phyloP scores from a whole-genome alignment of 2,113 vertebrate genomes.

The Riparia riparia region DNA sequence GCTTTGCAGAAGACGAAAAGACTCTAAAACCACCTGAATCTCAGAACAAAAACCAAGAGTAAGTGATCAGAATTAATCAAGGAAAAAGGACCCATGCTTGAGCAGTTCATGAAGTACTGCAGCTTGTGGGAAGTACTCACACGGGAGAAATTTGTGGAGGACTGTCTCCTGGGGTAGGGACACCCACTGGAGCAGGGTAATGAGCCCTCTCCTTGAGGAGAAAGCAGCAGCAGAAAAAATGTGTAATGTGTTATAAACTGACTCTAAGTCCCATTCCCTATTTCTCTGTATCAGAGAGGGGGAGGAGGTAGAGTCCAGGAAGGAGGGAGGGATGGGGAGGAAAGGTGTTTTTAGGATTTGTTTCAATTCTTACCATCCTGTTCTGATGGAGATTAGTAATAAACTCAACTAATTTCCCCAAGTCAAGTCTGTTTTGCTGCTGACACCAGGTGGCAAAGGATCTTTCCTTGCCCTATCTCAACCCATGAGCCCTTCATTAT shows the following conservation, averaged over 20 bases:
- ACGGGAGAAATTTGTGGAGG: neutral
- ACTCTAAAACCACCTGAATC: too few relatives aligned
- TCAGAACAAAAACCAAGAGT: too few relatives aligned
- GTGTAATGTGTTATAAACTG: rapidly evolving
- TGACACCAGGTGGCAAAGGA: neutral
- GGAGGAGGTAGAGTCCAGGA: neutral
- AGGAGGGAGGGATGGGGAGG: neutral
- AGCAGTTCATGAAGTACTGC: neutral
- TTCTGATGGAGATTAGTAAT: neutral
- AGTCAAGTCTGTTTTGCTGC: neutral
- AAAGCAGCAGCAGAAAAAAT: neutral
- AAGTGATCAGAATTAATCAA: neutral
- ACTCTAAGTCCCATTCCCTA: neutral
- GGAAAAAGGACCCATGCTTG: neutral
- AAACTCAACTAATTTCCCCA: neutral
- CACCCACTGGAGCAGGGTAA: neutral
- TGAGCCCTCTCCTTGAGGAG: neutral
- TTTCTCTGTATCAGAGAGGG: too few relatives aligned
- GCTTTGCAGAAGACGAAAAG: too few relatives aligned
- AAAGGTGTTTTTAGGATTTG: neutral
- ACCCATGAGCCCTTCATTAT: neutral
- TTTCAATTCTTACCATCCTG: neutral
- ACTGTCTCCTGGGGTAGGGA: neutral
- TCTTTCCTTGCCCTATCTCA: neutral
- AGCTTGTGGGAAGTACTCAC: neutral